Evolutionary conservation across 2,113 vertebrate genomes (phyloP), one percentile per base, ranked within the genome.

Genomic region (Salvelinus fontinalis): DNA sequence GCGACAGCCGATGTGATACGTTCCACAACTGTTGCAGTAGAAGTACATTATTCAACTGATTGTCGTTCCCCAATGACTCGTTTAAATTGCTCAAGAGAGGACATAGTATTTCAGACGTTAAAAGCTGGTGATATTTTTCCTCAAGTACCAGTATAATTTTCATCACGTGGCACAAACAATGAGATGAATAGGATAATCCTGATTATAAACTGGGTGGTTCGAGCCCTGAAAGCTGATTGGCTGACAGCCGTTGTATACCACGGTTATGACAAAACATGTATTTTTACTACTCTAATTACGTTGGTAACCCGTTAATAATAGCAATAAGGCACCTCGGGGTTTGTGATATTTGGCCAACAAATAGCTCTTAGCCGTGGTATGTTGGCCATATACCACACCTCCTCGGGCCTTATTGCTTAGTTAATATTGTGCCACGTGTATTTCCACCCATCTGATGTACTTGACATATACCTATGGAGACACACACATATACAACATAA

Each of bases 71-170:
- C 0, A 2, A n/a, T n/a, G 16, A 59, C 27, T 51, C 14, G 9
- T 29, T 27, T 26, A 22, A 75, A 14, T 48, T 66, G 13, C 73
- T 18, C 1, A 39, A 67, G 65, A 27, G 26, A 64, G 57, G 62
- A 29, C 49, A 39, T 39, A 34, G 54, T 44, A 14, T 64, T 69
- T 76, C 74, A 66, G 27, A 2, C 71, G 73, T 83, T 76, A 73
- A 78, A 59, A 72, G 80, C 82, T 84, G 79, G 78, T 84, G 75
- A 72, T 75, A 70, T 78, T 29, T 68, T 59, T 84, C 78, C 80
- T 78, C 67, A n/a, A 75, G 74, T 72, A 70, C 74, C 60, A 39
- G 74, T 67, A 62, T 62, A 11, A 62, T n/a, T 4, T 44, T 11
- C 34, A 31, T 31, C 27, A 74, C 26, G 57, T 60, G 62, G 16